Conservation (phyloP, 2,797 vertebrate species). For the Bryconaethiops microstoma region DNA sequence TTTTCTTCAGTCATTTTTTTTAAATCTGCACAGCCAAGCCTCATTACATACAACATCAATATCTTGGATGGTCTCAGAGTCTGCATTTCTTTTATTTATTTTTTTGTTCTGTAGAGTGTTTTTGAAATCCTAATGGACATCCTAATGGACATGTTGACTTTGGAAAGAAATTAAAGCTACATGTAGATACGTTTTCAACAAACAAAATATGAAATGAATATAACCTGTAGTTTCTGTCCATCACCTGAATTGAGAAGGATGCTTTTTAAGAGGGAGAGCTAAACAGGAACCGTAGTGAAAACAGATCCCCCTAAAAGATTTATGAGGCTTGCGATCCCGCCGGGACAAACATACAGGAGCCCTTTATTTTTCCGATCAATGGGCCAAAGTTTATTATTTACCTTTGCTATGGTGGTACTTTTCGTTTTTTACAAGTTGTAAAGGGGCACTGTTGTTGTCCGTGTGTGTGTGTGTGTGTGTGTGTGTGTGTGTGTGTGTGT, state of each 20-base stretch:
- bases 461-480: constrained; percentile 39
- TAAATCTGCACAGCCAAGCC: constrained; percentile 31
- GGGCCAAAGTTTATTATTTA: constrained; percentile 65
- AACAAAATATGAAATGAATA: constrained; percentile 42
- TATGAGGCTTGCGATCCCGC: constrained; percentile 76
- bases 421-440: constrained; percentile 69
- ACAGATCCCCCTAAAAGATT: constrained; percentile 77
- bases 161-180: background rate
- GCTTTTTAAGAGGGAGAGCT: constrained; percentile 62
- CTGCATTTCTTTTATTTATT: background rate
- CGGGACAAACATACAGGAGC: constrained; percentile 76
- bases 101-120: background rate
- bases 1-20: constrained; percentile 46
- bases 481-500: constrained; percentile 34
- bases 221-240: constrained; percentile 49
- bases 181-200: constrained; percentile 24
- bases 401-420: constrained; percentile 64
- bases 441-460: constrained; percentile 55
- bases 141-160: background rate
- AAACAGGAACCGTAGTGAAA: constrained; percentile 51
- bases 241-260: constrained; percentile 68
- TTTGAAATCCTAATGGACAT: constrained; percentile 3
- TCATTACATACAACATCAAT: constrained; percentile 47
- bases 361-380: constrained; percentile 64
- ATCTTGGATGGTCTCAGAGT: constrained; percentile 25